Base-by-base conservation (phyloP, 2,113 vertebrate genomes). In the Cyprinodon variegatus region DNA sequence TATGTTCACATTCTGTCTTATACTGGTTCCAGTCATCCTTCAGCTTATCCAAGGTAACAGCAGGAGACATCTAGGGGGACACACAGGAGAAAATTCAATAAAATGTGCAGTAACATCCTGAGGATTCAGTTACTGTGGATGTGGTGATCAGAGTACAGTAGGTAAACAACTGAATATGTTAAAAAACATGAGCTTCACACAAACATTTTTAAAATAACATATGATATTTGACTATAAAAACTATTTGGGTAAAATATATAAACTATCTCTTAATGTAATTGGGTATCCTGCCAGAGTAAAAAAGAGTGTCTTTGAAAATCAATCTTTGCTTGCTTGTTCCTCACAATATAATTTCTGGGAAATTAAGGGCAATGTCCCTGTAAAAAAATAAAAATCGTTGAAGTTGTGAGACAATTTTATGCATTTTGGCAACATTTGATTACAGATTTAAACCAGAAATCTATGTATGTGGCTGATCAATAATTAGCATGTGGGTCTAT, bases 11-110 rank as follows among this genome's bases (percentile, higher is more conserved):
- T 77, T 94, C 91, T 41, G 92, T 86, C 78, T 70, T 90, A 78
- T 95, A 95, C 65, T 70, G 63, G 57, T 76, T 79, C 94, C 94
- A 95, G 46, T 45, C 90, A 76, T 90, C 88, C 74, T 88, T 79
- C 75, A 95, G 71, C 68, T 88, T 88, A 71, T 93, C 91, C 88
- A 94, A 77, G 57, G 77, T 78, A 60, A 72, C 72, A 70, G 91
- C 86, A 17, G 90, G 83, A 65, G 91, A 93, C 78, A 89, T 86
- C 94, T 95, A 46, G 60, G 50, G 53, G 67, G 17, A 48, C 37
- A 39, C 50, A 29, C 10, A 20, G 11, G 69, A 3, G 41, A 29
- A 11, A 65, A n/a, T n/a, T 41, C 46, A 72, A 70, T n/a, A 61
- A 68, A 62, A 0, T 3, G 50, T n/a, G 17, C 40, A 45, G 40